Percentiles rank a stretch among this genome's conserved stretches.
Conservation (phyloP, 1,140 invertebrate species). For the Microvelia longipes region DNA sequence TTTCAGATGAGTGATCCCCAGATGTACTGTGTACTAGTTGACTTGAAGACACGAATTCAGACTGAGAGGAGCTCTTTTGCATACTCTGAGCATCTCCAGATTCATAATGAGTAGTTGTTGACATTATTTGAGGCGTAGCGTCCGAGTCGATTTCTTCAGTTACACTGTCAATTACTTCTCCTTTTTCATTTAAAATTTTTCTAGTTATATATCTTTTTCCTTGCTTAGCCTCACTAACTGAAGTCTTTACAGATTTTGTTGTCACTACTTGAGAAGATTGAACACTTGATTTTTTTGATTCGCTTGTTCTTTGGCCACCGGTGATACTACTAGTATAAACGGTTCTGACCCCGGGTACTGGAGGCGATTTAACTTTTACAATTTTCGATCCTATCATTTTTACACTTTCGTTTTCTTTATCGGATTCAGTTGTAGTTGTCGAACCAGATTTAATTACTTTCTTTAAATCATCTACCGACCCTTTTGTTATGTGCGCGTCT, state of each 20-base stretch:
- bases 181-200: background rate
- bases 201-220: background rate
- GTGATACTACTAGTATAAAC: background rate
- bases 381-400: constrained; percentile 4
- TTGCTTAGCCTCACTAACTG: background rate
- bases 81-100: too few relatives aligned
- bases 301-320: background rate
- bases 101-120: too few relatives aligned
- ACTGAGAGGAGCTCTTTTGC: too few relatives aligned
- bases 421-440: background rate
- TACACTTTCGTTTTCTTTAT: background rate
- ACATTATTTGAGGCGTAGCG: too few relatives aligned
- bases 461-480: background rate
- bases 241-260: too few relatives aligned
- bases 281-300: background rate
- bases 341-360: background rate
- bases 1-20: too few relatives aligned
- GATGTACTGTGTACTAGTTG: too few relatives aligned
- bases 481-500: background rate
- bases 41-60: too few relatives aligned
- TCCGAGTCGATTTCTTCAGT: background rate
- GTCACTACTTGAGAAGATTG: background rate
- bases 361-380: background rate
- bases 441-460: background rate
- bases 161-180: background rate